phyloP scores from a whole-genome alignment of 1,140 invertebrate species.

The Anoplophora glabripennis region DNA sequence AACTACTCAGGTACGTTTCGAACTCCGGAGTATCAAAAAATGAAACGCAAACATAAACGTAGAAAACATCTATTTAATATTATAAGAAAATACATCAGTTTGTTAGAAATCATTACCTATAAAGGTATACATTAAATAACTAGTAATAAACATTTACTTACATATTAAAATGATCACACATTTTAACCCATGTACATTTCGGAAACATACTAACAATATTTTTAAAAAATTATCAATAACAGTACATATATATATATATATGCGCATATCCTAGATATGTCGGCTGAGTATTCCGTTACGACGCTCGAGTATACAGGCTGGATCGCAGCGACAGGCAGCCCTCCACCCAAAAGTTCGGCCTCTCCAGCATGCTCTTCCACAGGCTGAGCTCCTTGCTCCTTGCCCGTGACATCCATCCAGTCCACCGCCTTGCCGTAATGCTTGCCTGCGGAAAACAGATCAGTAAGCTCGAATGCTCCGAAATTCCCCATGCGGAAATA shows the following conservation, averaged over 20 bases:
- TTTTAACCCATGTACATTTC: conserved; percentile 31
- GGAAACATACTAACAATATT: conserved; percentile 20
- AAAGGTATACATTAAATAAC: conserved; percentile 35
- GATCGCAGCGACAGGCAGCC: conserved; percentile 81
- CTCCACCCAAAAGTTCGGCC: conserved; percentile 94
- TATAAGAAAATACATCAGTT: conserved; percentile 36
- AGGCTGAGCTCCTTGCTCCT: conserved; percentile 83
- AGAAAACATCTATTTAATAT: conserved; percentile 18
- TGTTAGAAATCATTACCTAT: conserved; percentile 32
- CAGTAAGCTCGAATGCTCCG: no score
- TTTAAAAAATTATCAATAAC: conserved; percentile 17
- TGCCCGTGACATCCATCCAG: conserved; percentile 93
- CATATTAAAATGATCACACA: conserved; percentile 33
- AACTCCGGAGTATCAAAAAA: no score
- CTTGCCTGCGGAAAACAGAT: conserved; percentile 63
- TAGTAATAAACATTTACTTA: conserved; percentile 40
- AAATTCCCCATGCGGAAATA: no score
- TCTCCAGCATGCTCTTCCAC: conserved; percentile 92
- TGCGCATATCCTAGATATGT: background rate
- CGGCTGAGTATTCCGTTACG: conserved; percentile 21
- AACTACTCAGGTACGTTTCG: no score
- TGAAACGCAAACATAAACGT: background rate
- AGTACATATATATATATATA: conserved; percentile 10
- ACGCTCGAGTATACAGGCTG: conserved; percentile 62
- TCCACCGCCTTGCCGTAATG: conserved; percentile 82